Conservation (phyloP, 2,797 vertebrate genomes). For the Anabas testudineus region DNA sequence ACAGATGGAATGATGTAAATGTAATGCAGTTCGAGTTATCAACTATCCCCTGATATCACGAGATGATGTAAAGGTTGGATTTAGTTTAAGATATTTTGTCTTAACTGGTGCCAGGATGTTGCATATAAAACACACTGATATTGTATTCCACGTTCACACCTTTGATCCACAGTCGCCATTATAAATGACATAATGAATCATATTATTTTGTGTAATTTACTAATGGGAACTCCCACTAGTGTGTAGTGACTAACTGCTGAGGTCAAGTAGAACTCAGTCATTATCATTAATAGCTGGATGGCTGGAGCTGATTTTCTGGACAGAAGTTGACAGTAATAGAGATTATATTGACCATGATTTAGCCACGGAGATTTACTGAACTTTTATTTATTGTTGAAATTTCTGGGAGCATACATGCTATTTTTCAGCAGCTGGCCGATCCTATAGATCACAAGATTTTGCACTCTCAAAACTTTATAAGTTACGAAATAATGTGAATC, state of each 20-base stretch:
- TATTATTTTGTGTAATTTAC: conserved; percentile 53
- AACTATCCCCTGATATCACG: conserved; percentile 57
- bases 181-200: conserved; percentile 47
- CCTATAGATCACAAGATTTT: background rate
- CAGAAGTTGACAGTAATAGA: conserved; percentile 43
- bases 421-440: conserved; percentile 22
- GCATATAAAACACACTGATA: conserved; percentile 28
- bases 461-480: background rate
- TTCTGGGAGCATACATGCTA: background rate
- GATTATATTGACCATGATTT: conserved; percentile 20
- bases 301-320: conserved; percentile 38
- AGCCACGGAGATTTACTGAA: conserved; percentile 22
- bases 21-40: conserved; percentile 52
- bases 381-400: conserved; percentile 16
- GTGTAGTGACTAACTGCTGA: conserved; percentile 30
- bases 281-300: conserved; percentile 40
- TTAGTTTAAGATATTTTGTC: conserved; percentile 40
- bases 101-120: conserved; percentile 59
- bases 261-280: conserved; percentile 49
- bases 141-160: conserved; percentile 55
- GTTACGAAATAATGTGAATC: background rate
- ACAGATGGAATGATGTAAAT: conserved; percentile 74
- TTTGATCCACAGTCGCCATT: conserved; percentile 52
- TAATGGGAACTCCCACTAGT: conserved; percentile 41
- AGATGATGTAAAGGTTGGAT: conserved; percentile 54